These are phyloP conservation scores for Bufo gargarizans DNA, from an alignment of 2,113 vertebrate genomes.

Conservation along the genomic window DNA sequence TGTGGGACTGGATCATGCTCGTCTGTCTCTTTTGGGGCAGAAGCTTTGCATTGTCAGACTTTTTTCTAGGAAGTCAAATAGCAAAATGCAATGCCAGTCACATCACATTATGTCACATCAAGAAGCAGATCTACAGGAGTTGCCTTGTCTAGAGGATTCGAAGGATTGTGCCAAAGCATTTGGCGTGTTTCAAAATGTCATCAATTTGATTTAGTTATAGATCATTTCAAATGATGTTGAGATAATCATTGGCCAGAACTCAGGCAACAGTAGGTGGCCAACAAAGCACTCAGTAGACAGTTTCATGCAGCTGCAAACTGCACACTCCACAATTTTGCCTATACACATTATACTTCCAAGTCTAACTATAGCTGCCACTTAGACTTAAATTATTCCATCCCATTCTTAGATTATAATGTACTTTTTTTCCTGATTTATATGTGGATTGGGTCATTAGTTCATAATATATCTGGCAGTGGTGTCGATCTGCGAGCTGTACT, in stretches of 20 bases:
- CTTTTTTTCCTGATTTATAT: conserved; percentile 58
- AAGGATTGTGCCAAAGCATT: conserved; percentile 70
- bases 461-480: conserved; percentile 57
- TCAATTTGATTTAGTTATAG: conserved; percentile 76
- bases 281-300: conserved; percentile 69
- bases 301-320: conserved; percentile 61
- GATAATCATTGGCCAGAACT: conserved; percentile 72
- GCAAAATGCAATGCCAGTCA: conserved; percentile 63
- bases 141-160: conserved; percentile 62
- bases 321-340: conserved; percentile 64
- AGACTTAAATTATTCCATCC: conserved; percentile 55
- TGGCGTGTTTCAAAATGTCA: conserved; percentile 70
- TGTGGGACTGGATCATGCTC: conserved; percentile 18
- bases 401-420: conserved; percentile 59
- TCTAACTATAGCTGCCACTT: conserved; percentile 54
- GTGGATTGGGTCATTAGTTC: conserved; percentile 57
- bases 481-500: conserved; percentile 33
- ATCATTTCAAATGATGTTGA: conserved; percentile 71
- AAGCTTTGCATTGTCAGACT: conserved; percentile 58
- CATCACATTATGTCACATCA: conserved; percentile 65
- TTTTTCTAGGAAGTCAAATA: conserved; percentile 60
- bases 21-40: conserved; percentile 10
- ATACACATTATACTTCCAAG: conserved; percentile 61
- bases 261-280: conserved; percentile 64
- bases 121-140: conserved; percentile 69